Percentiles rank a stretch among this genome's conserved stretches.
These are phyloP conservation scores for Oscheius myriophilus DNA, from an alignment of 2,888 invertebrate species.

Conservation along the genomic window DNA sequence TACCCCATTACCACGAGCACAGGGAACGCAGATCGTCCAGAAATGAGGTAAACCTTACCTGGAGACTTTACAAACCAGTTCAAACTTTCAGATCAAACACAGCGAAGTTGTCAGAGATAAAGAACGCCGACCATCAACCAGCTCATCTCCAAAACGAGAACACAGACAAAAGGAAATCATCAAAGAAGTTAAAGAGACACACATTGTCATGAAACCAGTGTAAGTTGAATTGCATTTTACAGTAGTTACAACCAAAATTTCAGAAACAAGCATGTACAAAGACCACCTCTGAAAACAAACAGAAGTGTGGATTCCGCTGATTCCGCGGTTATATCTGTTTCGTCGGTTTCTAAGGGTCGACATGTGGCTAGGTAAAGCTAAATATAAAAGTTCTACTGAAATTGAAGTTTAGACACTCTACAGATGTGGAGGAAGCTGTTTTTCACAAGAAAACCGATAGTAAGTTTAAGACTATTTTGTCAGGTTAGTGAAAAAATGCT, in stretches of 20 bases:
- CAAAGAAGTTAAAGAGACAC: constrained; percentile 3
- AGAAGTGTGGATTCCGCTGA: constrained; percentile 27
- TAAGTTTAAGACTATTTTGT: not conserved
- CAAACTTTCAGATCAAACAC: not conserved
- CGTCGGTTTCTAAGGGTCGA: constrained; percentile 5
- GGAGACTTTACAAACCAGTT: not conserved
- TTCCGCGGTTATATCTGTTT: constrained; percentile 13
- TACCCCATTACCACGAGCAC: not conserved
- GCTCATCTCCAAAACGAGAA: constrained; percentile 22
- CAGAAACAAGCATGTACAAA: constrained; percentile 26
- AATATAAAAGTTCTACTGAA: constrained; percentile 8
- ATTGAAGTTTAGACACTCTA: no score
- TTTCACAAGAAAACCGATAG: not conserved
- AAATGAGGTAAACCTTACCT: no score
- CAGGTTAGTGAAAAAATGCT: no score
- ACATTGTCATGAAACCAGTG: constrained; percentile 23
- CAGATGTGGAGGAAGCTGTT: no score
- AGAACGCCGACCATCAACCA: constrained; percentile 5
- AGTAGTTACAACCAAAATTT: not conserved
- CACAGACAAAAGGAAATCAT: constrained; percentile 10
- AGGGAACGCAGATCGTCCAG: no score
- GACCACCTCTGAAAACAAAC: constrained; percentile 23
- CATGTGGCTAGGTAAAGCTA: constrained; percentile 7
- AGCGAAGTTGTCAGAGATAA: constrained; percentile 3
- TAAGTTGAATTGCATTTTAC: not conserved